Base-by-base conservation (phyloP, 2,113 vertebrate species). In the Tichodroma muraria region DNA sequence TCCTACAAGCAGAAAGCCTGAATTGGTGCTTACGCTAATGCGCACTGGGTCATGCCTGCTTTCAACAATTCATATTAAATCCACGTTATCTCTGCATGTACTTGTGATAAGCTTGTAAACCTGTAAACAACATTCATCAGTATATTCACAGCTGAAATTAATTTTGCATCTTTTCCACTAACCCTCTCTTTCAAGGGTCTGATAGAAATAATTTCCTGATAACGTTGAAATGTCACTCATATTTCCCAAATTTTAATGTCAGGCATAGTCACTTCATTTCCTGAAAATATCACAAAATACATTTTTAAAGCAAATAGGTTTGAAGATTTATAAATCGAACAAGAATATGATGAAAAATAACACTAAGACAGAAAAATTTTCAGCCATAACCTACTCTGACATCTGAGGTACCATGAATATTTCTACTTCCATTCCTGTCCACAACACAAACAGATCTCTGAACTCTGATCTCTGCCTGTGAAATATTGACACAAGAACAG, bases 31-130 rank as follows among this genome's bases (percentile, higher is more conserved):
- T 91, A 93, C 11, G 0, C 54, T 89, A 68, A 89, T 22, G 30
- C 66, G 44, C 20, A 60, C 52, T 30, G 60, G 88, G 79, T 89
- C 85, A 81, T 27, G 49, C 60, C 68, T 44, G 49, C 72, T 91
- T 97, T 95, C 90, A 95, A 56, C 76, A 79, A 88, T 85, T 93
- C 72, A 78, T 88, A 95, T 94, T 85, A 95, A 96, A 95, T 90
- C 35, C 75, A 89, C 42, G 10, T 91, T 91, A 95, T 91, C 82
- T 93, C 56, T 95, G 76, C 52, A 35, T 75, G n/a, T 86, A 88
- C 57, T 85, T 79, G 60, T 79, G 95, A 95, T 95, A 97, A 95
- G 80, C 85, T 60, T 90, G 80, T 53, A 95, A 91, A 90, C 85
- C 91, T 68, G 90, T 78, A 96, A 96, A 95, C 91, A 93, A 71